Percentiles rank a stretch among this genome's conserved stretches.
phyloP scores from a whole-genome alignment of 2,888 invertebrate species.

The Lasioglossum lativentre region DNA sequence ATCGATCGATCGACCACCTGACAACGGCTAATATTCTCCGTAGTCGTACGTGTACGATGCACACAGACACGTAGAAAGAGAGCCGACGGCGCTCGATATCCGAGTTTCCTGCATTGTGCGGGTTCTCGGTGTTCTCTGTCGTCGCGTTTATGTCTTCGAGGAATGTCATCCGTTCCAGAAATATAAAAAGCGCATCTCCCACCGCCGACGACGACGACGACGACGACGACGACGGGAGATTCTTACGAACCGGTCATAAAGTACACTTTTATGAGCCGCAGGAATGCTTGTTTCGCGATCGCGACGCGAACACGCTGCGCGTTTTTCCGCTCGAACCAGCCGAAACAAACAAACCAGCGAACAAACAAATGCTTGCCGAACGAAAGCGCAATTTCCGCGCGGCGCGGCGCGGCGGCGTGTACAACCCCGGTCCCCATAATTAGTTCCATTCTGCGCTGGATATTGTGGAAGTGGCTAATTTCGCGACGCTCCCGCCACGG shows the following conservation, averaged over 20 bases:
- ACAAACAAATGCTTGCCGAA: neutral
- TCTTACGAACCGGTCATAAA: constrained; percentile 4
- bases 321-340: neutral
- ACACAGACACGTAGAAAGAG: neutral
- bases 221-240: neutral
- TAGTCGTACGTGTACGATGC: neutral
- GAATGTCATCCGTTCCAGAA: constrained; percentile 27
- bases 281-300: neutral
- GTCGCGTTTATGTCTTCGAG: constrained; percentile 12
- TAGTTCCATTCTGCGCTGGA: constrained; percentile 33
- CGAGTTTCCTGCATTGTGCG: neutral
- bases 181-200: constrained; percentile 1
- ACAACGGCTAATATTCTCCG: constrained; percentile 30
- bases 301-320: neutral
- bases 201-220: neutral
- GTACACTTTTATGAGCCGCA: neutral
- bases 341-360: neutral
- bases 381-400: constrained; percentile 16
- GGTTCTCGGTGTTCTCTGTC: neutral
- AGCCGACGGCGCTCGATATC: neutral
- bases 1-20: constrained; percentile 32
- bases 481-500: constrained; percentile 20
- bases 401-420: neutral
- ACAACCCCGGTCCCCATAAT: constrained; percentile 25
- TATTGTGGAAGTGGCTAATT: constrained; percentile 48